Evolutionary conservation across 2,113 vertebrate species (phyloP), one percentile per base, ranked within the genome.

Genomic region (Zapus hudsonius): DNA sequence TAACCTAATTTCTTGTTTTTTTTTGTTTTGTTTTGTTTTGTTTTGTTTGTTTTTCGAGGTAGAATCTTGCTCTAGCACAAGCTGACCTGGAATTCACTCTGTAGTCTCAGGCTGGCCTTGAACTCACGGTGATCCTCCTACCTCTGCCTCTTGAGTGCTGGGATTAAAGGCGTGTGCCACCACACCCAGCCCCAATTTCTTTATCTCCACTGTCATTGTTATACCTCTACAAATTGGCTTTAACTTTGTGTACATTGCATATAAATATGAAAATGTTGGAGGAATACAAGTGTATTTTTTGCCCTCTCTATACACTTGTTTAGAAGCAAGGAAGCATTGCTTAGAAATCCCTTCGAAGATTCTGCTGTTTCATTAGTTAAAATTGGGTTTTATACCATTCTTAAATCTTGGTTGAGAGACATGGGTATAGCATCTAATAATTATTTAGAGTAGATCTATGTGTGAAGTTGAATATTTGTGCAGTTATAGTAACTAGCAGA

Each of bases 281-380:
- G 15, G n/a, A 84, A 40, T 84, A 42, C 91, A 93, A 87, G 13
- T 92, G 87, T 23, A 19, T 82, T 91, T 89, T 93, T 87, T 78
- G 47, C 72, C 55, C 89, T 80, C 29, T 67, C 19, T 52, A 8
- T 85, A 69, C 40, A 2, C 75, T 11, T 63, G 2, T 82, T 89
- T 74, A 67, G 6, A 81, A 74, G 25, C 69, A 84, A 81, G 33
- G 63, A 73, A 67, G 42, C 15, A 85, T 87, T 92, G 86, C 29
- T 40, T 92, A 78, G 36, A 78, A 38, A 27, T n/a, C 12, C 25
- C 40, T 4, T 29, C 38, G 25, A 61, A 87, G 12, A 75, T n/a
- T 76, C 4, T 87, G 36, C 44, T 74, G 12, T 80, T 87, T 92
- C 55, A 61, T 57, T 85, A 90, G 78, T 69, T 19, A 76, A 74